phyloP scores from a whole-genome alignment of 2,797 vertebrate species.

The Hylomyscus alleni region DNA sequence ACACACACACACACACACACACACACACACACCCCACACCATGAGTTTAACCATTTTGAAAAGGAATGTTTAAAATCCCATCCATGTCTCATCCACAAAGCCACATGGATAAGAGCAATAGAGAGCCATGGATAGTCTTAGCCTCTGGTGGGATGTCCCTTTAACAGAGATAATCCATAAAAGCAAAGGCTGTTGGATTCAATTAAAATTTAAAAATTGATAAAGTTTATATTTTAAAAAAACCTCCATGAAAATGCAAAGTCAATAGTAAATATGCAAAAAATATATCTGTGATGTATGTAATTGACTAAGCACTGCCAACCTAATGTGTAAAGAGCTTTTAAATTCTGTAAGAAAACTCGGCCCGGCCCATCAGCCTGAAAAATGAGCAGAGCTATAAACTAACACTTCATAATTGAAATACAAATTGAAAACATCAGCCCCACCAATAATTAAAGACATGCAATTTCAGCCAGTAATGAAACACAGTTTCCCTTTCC shows the following conservation, averaged over 20 bases:
- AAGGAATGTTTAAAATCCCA: neutral
- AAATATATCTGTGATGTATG: slow-evolving; percentile 22
- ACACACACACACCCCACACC: neutral
- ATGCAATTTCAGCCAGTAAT: neutral
- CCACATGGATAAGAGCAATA: neutral
- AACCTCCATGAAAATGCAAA: slow-evolving; percentile 17
- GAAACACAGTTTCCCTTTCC: slow-evolving; percentile 38
- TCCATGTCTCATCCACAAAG: neutral
- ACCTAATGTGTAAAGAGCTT: neutral
- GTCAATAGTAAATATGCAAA: slow-evolving; percentile 1
- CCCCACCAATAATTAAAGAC: slow-evolving; percentile 45
- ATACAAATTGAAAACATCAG: slow-evolving; percentile 46
- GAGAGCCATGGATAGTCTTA: neutral
- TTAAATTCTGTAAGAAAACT: slow-evolving; percentile 35
- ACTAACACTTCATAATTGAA: slow-evolving; percentile 7
- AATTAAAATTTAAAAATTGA: slow-evolving; percentile 51
- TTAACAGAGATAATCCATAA: slow-evolving; percentile 30
- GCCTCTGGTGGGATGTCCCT: neutral
- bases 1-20: neutral
- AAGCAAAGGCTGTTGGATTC: slow-evolving; percentile 6
- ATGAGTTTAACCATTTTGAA: slow-evolving; percentile 40
- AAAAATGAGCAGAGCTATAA: slow-evolving; percentile 47
- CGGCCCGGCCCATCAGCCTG: neutral
- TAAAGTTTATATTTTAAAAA: neutral
- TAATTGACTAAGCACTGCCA: slow-evolving; percentile 16